These are phyloP conservation scores for Thereva unica DNA, from an alignment of 2,888 invertebrate genomes.

Conservation along the genomic window DNA sequence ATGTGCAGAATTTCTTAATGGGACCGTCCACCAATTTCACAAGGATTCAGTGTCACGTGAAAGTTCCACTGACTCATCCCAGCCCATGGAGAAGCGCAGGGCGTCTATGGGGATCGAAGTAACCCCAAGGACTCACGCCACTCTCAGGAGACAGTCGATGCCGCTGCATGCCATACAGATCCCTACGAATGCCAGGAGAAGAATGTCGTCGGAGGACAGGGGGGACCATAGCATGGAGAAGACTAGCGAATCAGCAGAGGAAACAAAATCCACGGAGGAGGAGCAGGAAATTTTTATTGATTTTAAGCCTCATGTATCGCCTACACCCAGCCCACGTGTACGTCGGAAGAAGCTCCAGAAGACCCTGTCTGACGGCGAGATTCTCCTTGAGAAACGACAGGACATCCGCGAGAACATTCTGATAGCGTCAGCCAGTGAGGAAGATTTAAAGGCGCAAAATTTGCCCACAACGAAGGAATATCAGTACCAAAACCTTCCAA, in stretches of 20 bases:
- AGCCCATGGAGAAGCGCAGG: slow-evolving; percentile 29
- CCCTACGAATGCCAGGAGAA: slow-evolving; percentile 5
- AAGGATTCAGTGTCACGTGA: slow-evolving; percentile 41
- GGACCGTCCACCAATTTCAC: slow-evolving; percentile 30
- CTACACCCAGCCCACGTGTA: slow-evolving; percentile 64
- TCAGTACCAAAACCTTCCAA: slow-evolving; percentile 43
- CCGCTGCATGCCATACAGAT: slow-evolving; percentile 45
- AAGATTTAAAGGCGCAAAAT: slow-evolving; percentile 62
- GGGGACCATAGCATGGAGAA: slow-evolving; percentile 55
- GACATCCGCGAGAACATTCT: slow-evolving; percentile 60
- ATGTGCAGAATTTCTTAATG: slow-evolving; percentile 53
- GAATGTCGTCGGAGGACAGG: slow-evolving; percentile 43
- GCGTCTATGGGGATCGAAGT: slow-evolving; percentile 37
- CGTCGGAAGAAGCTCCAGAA: slow-evolving; percentile 67
- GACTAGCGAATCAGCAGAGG: slow-evolving; percentile 43
- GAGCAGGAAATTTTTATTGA: slow-evolving; percentile 85
- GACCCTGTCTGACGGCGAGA: slow-evolving; percentile 81
- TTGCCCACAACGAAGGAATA: slow-evolving; percentile 34
- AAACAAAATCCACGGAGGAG: slow-evolving; percentile 57
- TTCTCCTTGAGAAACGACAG: slow-evolving; percentile 65
- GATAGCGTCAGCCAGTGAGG: slow-evolving; percentile 66
- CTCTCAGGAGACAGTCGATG: slow-evolving; percentile 36
- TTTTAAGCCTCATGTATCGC: slow-evolving; percentile 77
- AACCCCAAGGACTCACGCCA: slow-evolving; percentile 41
- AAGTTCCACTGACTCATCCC: slow-evolving; percentile 41